phyloP scores from a whole-genome alignment of 2,113 vertebrate genomes.

The Callorhinus ursinus region DNA sequence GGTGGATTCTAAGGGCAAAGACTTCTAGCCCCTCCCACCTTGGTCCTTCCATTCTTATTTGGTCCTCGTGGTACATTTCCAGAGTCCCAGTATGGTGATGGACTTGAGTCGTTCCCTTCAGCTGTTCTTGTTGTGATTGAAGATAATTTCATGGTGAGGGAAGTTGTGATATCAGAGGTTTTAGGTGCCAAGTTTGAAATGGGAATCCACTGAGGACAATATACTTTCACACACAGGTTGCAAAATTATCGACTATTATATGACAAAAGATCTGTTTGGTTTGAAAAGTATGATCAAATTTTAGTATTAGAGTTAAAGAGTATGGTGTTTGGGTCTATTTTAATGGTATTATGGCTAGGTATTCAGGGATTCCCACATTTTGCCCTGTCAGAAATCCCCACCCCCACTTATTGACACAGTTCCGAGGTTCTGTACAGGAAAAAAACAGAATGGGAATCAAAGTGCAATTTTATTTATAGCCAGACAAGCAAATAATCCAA shows the following conservation, averaged over 20 bases:
- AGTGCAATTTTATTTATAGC: neutral
- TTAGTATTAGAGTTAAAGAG: neutral
- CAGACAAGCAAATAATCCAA: neutral
- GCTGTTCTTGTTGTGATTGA: neutral
- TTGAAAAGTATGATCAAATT: constrained; percentile 23
- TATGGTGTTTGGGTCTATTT: neutral
- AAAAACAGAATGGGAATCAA: neutral
- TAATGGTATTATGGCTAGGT: neutral
- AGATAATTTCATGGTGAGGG: neutral
- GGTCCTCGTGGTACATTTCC: neutral
- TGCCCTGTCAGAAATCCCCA: neutral
- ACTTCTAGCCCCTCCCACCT: neutral
- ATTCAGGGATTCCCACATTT: neutral
- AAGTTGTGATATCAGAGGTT: neutral
- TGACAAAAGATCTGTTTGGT: neutral
- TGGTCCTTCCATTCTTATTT: neutral
- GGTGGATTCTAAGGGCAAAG: neutral
- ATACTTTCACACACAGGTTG: neutral
- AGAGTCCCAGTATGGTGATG: neutral
- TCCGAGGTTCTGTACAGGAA: neutral
- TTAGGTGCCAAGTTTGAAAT: neutral
- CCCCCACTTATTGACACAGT: neutral
- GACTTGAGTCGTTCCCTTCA: neutral
- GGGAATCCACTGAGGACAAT: neutral
- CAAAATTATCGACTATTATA: neutral